Base-by-base conservation (phyloP, 1,140 invertebrate genomes). In the Polypedilum vanderplanki region DNA sequence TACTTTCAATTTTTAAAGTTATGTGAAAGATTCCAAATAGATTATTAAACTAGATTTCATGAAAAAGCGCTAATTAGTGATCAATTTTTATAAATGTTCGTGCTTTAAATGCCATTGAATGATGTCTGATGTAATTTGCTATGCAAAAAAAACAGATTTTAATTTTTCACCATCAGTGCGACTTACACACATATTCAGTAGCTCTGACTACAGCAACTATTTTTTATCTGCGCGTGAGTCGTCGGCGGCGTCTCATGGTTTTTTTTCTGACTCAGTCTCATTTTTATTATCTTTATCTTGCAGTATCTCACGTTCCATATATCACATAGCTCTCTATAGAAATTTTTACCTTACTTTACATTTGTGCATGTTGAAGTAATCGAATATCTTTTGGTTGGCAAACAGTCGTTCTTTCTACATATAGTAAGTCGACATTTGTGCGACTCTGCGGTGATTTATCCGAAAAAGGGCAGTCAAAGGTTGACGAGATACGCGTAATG, bases 291-390 rank as follows among this genome's bases (percentile, higher is more conserved):
- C 46, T 57, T 57, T 57, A 57, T 57, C 46, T 57, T 57, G 46
- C 46, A 57, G 46, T 57, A 57, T 70, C 65, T 70, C 65, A 70
- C 65, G 65, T 70, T 70, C 65, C 65, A 70, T 70, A 70, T 70
- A 70, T 70, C 65, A 70, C 65, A 57, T 57, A 57, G 46, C 46
- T 57, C n/a, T 57, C 46, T 57, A 57, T 57, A 57, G 46, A 57
- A 57, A 57, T 57, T 33, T 33, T 33, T 57, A 57, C 41, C 15
- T 12, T 46, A 41, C 41, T 46, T 46, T 46, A 57, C 46, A n/a
- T 57, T 57, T n/a, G n/a, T n/a, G 46, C n/a, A 57, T 33, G 24
- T 57, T n/a, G 46, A 57, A n/a, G 46, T 15, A 33, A 57, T 57
- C 46, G 46, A 57, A 57, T 57, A 57, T 57, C 46, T 57, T n/a